Evolutionary conservation across 2,797 vertebrate genomes (phyloP).

Genomic region (Propithecus deckenii): DNA sequence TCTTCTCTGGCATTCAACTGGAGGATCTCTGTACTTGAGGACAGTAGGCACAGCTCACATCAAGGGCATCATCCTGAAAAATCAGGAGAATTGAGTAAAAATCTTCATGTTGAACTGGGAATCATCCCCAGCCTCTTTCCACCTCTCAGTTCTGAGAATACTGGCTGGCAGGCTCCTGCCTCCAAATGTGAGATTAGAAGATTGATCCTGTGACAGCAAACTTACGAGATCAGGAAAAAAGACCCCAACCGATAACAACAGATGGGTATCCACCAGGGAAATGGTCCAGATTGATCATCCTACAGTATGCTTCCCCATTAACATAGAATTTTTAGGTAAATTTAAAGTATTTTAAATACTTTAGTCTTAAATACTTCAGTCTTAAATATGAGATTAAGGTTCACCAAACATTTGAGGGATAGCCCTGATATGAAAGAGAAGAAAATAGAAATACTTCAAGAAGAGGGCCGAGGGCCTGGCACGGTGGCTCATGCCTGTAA

Average conservation of each 20-base stretch:
- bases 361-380: background rate
- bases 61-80: background rate
- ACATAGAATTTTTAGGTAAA: background rate
- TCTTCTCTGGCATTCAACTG: background rate
- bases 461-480: too few relatives aligned
- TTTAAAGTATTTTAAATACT: background rate
- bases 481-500: too few relatives aligned
- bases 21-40: background rate
- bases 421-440: background rate
- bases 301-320: background rate
- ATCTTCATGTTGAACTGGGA: background rate
- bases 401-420: background rate
- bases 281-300: background rate
- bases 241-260: background rate
- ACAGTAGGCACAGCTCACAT: background rate
- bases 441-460: too few relatives aligned
- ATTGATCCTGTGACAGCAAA: background rate
- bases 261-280: background rate
- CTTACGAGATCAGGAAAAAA: background rate
- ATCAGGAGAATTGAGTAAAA: background rate
- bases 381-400: background rate
- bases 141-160: background rate
- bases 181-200: background rate
- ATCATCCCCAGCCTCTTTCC: background rate
- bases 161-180: background rate